A percentile compares a stretch with the other conserved stretches of the same genome.
Conservation (phyloP, 2,888 invertebrate species). For the Orthosia cruda region DNA sequence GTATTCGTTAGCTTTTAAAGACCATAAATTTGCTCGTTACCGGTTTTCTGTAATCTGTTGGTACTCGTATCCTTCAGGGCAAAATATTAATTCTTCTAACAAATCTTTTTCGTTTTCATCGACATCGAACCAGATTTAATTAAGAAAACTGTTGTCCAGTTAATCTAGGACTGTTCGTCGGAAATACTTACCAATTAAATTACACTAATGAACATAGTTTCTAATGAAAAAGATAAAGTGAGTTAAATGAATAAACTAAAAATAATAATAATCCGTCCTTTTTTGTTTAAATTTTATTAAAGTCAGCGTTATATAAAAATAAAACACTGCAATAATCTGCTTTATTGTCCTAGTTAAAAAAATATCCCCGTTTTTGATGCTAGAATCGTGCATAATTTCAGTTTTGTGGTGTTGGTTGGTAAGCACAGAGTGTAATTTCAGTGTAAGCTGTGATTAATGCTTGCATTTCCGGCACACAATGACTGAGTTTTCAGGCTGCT, state of each 20-base stretch:
- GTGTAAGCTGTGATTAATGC: constrained; percentile 67
- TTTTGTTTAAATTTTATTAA: not conserved
- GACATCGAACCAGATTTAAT: constrained; percentile 1
- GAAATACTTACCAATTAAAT: constrained; percentile 2
- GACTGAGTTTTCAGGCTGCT: constrained; percentile 44
- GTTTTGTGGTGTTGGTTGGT: constrained; percentile 40
- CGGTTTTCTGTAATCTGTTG: constrained; percentile 8
- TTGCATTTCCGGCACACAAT: constrained; percentile 63
- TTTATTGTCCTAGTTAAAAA: not conserved
- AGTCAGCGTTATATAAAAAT: not conserved
- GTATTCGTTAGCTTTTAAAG: constrained; percentile 20
- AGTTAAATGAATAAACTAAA: not conserved
- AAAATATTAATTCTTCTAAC: constrained; percentile 11
- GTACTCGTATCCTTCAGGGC: not conserved
- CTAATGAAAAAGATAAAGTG: not conserved
- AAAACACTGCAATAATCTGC: not conserved
- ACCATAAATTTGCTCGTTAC: constrained; percentile 25
- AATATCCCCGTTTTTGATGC: constrained; percentile 1
- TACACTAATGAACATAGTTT: constrained; percentile 1
- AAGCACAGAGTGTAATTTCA: constrained; percentile 59
- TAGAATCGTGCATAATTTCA: constrained; percentile 26
- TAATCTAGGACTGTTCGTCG: not conserved
- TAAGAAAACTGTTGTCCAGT: not conserved
- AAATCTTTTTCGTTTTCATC: constrained; percentile 12
- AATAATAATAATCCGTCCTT: not conserved